Conservation (phyloP, 1,140 invertebrate genomes). For the Saccostrea glomerata region DNA sequence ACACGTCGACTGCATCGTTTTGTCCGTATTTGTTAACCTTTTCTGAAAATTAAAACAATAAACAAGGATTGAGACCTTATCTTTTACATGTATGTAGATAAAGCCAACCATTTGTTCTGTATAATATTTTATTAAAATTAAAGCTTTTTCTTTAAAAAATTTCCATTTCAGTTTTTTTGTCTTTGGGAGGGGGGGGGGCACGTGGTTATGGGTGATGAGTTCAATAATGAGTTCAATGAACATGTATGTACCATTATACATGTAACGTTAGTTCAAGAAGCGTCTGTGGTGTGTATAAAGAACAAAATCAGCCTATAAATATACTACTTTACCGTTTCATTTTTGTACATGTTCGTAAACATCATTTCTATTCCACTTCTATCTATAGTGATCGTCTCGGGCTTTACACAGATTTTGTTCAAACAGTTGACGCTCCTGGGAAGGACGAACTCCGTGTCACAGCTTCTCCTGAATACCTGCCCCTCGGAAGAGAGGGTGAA, state of each 20-base stretch:
- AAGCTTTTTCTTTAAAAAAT: too few relatives aligned
- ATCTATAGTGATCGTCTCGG: not conserved
- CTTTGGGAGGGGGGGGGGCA: too few relatives aligned
- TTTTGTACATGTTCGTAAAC: not conserved
- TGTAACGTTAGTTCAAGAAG: too few relatives aligned
- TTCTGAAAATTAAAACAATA: not conserved
- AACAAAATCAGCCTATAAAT: too few relatives aligned
- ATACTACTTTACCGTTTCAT: not conserved
- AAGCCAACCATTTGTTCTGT: too few relatives aligned
- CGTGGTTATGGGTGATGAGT: too few relatives aligned
- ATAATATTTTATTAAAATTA: too few relatives aligned
- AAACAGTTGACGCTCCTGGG: not conserved
- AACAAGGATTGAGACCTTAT: not conserved
- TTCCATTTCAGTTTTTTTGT: too few relatives aligned
- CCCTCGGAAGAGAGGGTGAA: not conserved
- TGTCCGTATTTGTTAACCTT: not conserved
- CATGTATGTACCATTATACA: too few relatives aligned
- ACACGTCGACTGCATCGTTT: conserved; percentile 1
- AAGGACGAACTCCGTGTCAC: not conserved
- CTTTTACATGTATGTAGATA: too few relatives aligned
- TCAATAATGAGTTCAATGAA: too few relatives aligned
- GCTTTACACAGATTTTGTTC: conserved; percentile 2
- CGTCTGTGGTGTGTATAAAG: too few relatives aligned
- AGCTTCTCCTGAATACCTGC: not conserved
- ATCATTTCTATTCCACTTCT: not conserved